Base-by-base conservation (phyloP, 2,888 invertebrate genomes). In the Epirrhoe alternata region DNA sequence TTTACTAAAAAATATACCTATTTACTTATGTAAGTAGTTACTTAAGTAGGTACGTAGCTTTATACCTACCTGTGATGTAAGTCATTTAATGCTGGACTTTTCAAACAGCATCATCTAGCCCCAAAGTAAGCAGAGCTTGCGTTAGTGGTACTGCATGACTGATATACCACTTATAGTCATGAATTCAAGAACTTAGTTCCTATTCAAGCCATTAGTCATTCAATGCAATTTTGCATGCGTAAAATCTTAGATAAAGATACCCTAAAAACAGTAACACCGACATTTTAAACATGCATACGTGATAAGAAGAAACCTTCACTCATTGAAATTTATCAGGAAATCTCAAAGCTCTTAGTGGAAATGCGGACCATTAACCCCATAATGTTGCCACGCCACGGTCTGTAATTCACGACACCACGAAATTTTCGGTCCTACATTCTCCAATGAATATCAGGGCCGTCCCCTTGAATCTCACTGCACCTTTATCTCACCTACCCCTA, bases 401-500 rank as follows among this genome's bases (percentile, higher is more conserved):
- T 62, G 51, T 54, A 45, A 64, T 65, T 66, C 58, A 56, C 62
- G 47, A 50, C 38, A 45, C 59, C 61, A 60, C 61, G 58, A 49
- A 58, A 66, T 65, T 64, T 62, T 69, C 47, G 38, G 53, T 55
- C 49, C 56, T 64, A 61, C 59, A 69, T 68, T 69, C 61, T 53
- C 61, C 56, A 54, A 58, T 60, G 66, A 69, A 64, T 74, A 70
- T 62, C 58, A 59, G 58, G 56, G 55, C 60, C 60, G 62, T 66
- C 63, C 69, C 66, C 67, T 71, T 69, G 74, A 80, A 77, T 78
- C 72, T 72, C 75, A 75, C 71, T 77, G 75, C 74, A 76, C 76
- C 77, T 81, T 77, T 79, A 77, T 84, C 82, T 82, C 77, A 71
- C 70, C 73, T 76, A 76, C 77, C 76, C 77, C 74, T 77, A 79